Evolutionary conservation across 2,888 invertebrate genomes (phyloP), one percentile per base, ranked within the genome.

Genomic region (Callimorpha dominula): DNA sequence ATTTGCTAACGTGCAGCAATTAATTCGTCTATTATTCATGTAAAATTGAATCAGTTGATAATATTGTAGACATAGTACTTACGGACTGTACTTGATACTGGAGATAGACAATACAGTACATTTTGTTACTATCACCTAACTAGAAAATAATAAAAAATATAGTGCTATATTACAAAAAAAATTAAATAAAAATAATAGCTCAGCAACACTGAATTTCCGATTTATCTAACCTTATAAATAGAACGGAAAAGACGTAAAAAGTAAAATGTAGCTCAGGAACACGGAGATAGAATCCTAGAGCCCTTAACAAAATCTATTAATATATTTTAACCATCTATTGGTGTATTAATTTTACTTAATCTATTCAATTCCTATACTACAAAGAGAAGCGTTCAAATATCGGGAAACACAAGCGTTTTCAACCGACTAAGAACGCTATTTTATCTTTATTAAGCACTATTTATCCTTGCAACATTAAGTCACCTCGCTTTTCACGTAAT

Each of bases 351-450:
- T 93, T 93, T 89, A 91, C 94, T 94, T 95, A 94, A 85, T 86
- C 94, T 94, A 95, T 90, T 95, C 95, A 95, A 95, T 95, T 95
- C 95, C 95, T 95, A 95, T 88, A 86, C 92, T 94, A 93, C 87
- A 89, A 88, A 88, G 91, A 88, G 89, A 88, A 89, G 89, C 89
- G 84, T 81, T 78, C 83, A 76, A 78, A 80, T 75, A 74, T 78
- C 83, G 78, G 77, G 77, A 73, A 69, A 68, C 77, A 73, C 73
- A 67, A 70, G 70, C 76, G 81, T 78, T 74, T 75, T 75, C 78
- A 72, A 71, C 70, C 75, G 76, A 75, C 80, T 77, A 79, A 74
- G 76, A 80, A 82, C 78, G 84, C 85, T 81, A 81, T 83, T 78
- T 74, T 84, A 84, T 76, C 77, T 83, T 82, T 84, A 78, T 83